Conservation (phyloP, 2,888 invertebrate genomes). For the Enchytraeus crypticus region DNA sequence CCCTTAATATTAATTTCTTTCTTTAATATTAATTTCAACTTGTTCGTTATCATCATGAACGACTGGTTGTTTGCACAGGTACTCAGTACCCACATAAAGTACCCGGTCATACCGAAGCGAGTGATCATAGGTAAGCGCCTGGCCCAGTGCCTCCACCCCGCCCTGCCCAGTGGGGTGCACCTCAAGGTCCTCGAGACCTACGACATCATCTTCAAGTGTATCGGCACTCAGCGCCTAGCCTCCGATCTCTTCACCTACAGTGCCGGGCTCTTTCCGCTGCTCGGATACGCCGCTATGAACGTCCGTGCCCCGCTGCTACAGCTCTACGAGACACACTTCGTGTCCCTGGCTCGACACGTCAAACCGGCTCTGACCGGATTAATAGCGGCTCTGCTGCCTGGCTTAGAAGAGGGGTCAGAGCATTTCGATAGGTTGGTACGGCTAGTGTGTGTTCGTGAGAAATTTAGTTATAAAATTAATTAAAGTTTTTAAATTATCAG, state of each 20-base stretch:
- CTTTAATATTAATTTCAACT: background rate
- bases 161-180: slow-evolving; percentile 81
- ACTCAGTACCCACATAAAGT: slow-evolving; percentile 68
- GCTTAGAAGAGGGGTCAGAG: slow-evolving; percentile 75
- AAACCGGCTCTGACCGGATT: slow-evolving; percentile 77
- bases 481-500: background rate
- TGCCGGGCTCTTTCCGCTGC: slow-evolving; percentile 73
- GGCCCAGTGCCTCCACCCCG: slow-evolving; percentile 87
- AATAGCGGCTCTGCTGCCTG: slow-evolving; percentile 76
- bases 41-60: background rate
- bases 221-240: slow-evolving; percentile 68
- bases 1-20: background rate
- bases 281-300: slow-evolving; percentile 80
- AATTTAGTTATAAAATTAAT: no score
- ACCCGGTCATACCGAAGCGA: slow-evolving; percentile 73
- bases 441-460: background rate
- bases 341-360: slow-evolving; percentile 67
- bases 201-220: slow-evolving; percentile 78
- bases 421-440: slow-evolving; percentile 61
- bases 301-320: slow-evolving; percentile 71
- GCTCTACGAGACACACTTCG: slow-evolving; percentile 77
- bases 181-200: slow-evolving; percentile 83
- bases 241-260: slow-evolving; percentile 73
- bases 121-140: slow-evolving; percentile 80
- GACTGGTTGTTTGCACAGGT: slow-evolving; percentile 62